Evolutionary conservation across 2,113 vertebrate species (phyloP).

Genomic region (Neodontobutis hainanensis): DNA sequence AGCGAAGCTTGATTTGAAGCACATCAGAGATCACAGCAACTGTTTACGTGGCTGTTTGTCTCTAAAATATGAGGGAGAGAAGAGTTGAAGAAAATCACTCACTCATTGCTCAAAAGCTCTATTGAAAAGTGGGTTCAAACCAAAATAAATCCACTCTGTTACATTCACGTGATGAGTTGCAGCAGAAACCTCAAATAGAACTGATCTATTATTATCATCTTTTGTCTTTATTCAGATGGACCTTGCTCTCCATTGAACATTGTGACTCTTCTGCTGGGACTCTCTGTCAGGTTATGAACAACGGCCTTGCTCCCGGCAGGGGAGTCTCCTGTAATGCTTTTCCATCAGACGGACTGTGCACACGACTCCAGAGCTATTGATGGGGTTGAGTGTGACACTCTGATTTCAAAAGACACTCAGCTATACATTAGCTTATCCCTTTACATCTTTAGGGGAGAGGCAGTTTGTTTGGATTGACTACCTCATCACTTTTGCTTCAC

Average conservation of each 20-base stretch:
- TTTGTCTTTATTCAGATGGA: slow-evolving; percentile 63
- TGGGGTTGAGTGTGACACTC: slow-evolving; percentile 11
- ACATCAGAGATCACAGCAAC: slow-evolving; percentile 48
- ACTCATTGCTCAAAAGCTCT: slow-evolving; percentile 19
- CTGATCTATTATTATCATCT: slow-evolving; percentile 51
- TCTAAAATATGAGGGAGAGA: slow-evolving; percentile 32
- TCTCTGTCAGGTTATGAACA: slow-evolving; percentile 66
- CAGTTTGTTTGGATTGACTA: slow-evolving; percentile 45
- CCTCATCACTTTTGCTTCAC: slow-evolving; percentile 65
- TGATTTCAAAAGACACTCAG: slow-evolving; percentile 55
- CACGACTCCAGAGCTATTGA: slow-evolving; percentile 61
- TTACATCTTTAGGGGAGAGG: slow-evolving; percentile 52
- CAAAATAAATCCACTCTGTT: slow-evolving; percentile 23
- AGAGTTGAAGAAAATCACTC: slow-evolving; percentile 42
- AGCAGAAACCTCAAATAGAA: slow-evolving; percentile 39
- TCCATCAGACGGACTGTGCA: slow-evolving; percentile 60
- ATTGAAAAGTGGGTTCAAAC: no score
- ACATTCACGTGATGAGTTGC: slow-evolving; percentile 33
- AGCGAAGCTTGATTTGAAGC: slow-evolving; percentile 42
- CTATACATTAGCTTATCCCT: slow-evolving; percentile 57
- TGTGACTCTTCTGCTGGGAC: slow-evolving; percentile 37
- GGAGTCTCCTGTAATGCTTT: slow-evolving; percentile 69
- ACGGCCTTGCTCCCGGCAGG: slow-evolving; percentile 63
- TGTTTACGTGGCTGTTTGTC: slow-evolving; percentile 40
- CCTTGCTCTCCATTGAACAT: slow-evolving; percentile 49